Evolutionary conservation across 2,113 vertebrate species (phyloP).

Genomic region (Crotalus helleri): DNA sequence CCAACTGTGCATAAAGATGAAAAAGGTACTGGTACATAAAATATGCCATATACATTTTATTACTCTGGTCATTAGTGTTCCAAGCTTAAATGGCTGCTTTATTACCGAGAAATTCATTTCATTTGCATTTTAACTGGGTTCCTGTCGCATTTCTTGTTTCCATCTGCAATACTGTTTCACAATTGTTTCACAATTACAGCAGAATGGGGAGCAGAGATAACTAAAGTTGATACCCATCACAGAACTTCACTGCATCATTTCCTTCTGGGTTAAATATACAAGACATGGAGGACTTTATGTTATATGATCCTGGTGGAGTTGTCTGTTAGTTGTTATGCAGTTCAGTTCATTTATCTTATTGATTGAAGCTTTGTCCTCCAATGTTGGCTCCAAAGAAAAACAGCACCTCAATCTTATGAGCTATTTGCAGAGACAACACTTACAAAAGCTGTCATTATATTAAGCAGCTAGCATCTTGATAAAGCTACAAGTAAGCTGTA

Average conservation of each 20-base stretch:
- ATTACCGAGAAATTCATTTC: constrained; percentile 62
- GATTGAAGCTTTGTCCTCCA: constrained; percentile 31
- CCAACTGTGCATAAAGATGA: constrained; percentile 54
- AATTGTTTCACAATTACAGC: constrained; percentile 37
- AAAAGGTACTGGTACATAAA: constrained; percentile 56
- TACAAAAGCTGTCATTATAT: not conserved
- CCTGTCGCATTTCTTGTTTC: constrained; percentile 52
- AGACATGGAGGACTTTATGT: not conserved
- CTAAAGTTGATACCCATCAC: constrained; percentile 20
- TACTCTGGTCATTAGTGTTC: constrained; percentile 56
- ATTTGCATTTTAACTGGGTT: constrained; percentile 70
- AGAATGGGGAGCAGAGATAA: constrained; percentile 27
- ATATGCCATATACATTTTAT: constrained; percentile 56
- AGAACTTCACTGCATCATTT: constrained; percentile 24
- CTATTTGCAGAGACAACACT: not conserved
- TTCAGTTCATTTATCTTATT: constrained; percentile 27
- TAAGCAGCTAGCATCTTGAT: constrained; percentile 8
- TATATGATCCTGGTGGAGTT: not conserved
- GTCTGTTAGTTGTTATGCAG: constrained; percentile 1
- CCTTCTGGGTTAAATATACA: constrained; percentile 19
- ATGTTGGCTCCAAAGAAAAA: not conserved
- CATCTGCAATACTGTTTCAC: constrained; percentile 39
- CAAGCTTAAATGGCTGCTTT: constrained; percentile 53
- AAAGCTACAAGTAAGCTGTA: not conserved
- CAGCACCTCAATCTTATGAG: constrained; percentile 6